A percentile compares a stretch with the other conserved stretches of the same genome.
These are phyloP conservation scores for Drosophila varians DNA, from an alignment of 1,140 invertebrate species.

Conservation along the genomic window DNA sequence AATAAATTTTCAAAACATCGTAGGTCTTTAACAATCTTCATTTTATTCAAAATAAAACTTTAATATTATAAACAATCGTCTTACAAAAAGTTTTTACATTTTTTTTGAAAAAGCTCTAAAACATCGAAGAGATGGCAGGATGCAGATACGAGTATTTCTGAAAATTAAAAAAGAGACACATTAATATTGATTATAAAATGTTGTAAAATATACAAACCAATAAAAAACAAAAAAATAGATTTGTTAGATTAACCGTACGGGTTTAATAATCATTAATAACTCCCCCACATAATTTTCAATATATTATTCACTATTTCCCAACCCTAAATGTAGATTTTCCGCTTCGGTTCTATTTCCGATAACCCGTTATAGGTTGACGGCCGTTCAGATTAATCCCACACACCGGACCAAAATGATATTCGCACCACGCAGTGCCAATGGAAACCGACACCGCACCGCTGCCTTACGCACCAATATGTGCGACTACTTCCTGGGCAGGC, in stretches of 20 bases:
- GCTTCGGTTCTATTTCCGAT: slow-evolving; percentile 31
- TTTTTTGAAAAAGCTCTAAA: background rate
- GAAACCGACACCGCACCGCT: slow-evolving; percentile 22
- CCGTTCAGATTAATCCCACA: slow-evolving; percentile 19
- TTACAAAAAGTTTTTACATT: background rate
- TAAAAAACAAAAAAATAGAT: background rate
- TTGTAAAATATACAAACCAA: background rate
- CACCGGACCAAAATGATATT: slow-evolving; percentile 6
- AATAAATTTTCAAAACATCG: too few species aligned
- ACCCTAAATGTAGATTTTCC: slow-evolving; percentile 35
- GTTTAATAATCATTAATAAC: background rate
- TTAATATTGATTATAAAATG: background rate
- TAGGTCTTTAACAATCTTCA: background rate
- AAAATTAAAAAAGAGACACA: background rate
- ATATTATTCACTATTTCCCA: background rate
- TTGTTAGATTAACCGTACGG: too few species aligned
- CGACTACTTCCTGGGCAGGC: slow-evolving; percentile 56
- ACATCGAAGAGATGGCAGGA: background rate
- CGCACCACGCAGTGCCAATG: slow-evolving; percentile 37
- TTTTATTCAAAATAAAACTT: background rate
- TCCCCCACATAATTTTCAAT: background rate
- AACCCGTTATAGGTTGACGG: slow-evolving; percentile 52
- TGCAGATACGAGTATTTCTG: background rate
- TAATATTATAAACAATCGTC: background rate
- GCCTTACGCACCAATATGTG: slow-evolving; percentile 34